These are phyloP conservation scores for Oryzias dopingdopingensis DNA, from an alignment of 2,797 vertebrate genomes.

Conservation along the genomic window DNA sequence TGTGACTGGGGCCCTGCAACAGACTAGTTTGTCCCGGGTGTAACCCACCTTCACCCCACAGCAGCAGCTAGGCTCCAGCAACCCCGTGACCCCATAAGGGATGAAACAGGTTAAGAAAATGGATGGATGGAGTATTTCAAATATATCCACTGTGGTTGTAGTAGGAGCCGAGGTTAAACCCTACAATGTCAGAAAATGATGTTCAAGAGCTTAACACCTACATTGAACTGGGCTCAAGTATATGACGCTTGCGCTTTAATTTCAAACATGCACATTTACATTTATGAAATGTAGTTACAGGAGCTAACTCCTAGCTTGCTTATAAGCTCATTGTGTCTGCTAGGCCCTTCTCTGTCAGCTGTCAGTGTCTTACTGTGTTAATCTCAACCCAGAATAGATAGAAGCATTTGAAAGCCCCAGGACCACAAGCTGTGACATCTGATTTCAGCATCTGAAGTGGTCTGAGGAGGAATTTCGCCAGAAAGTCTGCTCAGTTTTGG, in stretches of 20 bases:
- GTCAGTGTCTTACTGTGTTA: slow-evolving; percentile 38
- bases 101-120: too few species aligned
- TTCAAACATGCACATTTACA: background rate
- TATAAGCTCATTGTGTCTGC: slow-evolving; percentile 42
- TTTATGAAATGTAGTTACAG: background rate
- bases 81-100: too few species aligned
- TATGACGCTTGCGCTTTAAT: background rate
- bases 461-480: slow-evolving; percentile 22
- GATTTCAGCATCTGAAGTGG: slow-evolving; percentile 40
- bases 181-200: too few species aligned
- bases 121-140: too few species aligned
- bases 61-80: too few species aligned
- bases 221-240: too few species aligned
- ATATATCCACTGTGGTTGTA: too few species aligned
- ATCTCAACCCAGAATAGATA: slow-evolving; percentile 40
- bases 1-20: too few species aligned
- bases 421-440: slow-evolving; percentile 56
- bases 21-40: too few species aligned
- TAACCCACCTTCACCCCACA: too few species aligned
- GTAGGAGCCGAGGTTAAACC: too few species aligned
- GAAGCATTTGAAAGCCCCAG: slow-evolving; percentile 23
- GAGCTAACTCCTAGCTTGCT: slow-evolving; percentile 31
- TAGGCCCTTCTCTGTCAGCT: slow-evolving; percentile 35
- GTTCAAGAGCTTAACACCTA: too few species aligned
- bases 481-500: slow-evolving; percentile 30